These are phyloP conservation scores for Lepidochrysops patricia DNA, from an alignment of 2,888 invertebrate species.

Conservation along the genomic window DNA sequence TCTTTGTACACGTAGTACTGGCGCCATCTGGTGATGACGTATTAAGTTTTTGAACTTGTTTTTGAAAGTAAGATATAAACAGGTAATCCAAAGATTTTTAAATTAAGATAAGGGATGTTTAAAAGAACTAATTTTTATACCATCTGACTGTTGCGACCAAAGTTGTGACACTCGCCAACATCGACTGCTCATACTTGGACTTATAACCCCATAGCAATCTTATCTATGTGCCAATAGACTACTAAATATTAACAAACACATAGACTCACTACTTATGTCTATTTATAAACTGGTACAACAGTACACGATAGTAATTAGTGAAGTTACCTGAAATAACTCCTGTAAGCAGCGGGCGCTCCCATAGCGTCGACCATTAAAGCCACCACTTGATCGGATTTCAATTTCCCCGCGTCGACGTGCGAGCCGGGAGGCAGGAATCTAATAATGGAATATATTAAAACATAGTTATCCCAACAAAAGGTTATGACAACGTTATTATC, in stretches of 20 bases:
- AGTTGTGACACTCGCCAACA: no score
- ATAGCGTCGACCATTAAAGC: conserved; percentile 37
- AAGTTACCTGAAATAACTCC: conserved; percentile 45
- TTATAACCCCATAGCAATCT: no score
- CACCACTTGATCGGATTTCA: conserved; percentile 34
- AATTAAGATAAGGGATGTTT: no score
- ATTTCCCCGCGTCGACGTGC: conserved; percentile 41
- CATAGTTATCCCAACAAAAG: conserved; percentile 8
- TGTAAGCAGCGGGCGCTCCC: conserved; percentile 32
- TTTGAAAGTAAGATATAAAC: neutral
- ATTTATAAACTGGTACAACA: neutral
- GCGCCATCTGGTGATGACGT: conserved; percentile 43
- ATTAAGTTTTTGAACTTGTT: neutral
- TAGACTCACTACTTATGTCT: no score
- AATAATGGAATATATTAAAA: conserved; percentile 9
- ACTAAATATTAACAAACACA: no score
- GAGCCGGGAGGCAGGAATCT: conserved; percentile 55
- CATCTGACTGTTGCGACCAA: no score
- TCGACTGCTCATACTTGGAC: no score
- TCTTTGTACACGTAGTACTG: conserved; percentile 41
- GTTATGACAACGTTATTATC: neutral
- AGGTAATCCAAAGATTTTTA: no score
- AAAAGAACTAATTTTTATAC: no score
- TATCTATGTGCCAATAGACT: no score
- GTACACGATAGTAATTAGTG: neutral